phyloP scores from a whole-genome alignment of 2,113 vertebrate species.

The Chunga burmeisteri region DNA sequence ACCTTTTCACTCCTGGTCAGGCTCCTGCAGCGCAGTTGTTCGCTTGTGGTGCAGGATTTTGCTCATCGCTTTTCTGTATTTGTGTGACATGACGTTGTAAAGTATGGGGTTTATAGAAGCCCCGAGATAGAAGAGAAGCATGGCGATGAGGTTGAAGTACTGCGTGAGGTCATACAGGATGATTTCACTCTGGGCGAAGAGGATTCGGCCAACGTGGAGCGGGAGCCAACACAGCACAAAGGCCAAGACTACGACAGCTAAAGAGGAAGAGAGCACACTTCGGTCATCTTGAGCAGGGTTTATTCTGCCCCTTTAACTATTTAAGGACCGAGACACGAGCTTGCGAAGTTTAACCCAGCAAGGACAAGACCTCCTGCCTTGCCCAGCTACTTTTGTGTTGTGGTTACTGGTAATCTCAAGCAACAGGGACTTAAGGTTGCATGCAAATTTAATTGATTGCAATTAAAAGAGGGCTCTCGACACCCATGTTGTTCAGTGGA shows the following conservation, averaged over 20 bases:
- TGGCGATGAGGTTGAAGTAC: conserved; percentile 23
- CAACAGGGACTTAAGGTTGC: neutral
- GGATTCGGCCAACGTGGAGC: neutral
- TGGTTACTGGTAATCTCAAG: no score
- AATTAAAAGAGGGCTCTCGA: neutral
- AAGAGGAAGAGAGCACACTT: neutral
- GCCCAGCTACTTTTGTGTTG: neutral
- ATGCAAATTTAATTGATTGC: neutral
- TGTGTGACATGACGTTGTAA: conserved; percentile 1
- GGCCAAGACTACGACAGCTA: neutral
- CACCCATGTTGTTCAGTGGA: no score
- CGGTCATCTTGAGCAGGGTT: neutral
- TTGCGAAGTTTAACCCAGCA: neutral
- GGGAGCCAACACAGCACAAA: conserved; percentile 45
- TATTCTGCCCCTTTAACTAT: neutral
- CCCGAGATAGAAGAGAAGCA: conserved; percentile 29
- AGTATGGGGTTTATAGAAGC: conserved; percentile 26
- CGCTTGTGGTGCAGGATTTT: neutral
- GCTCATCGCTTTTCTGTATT: neutral
- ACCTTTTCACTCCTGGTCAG: neutral
- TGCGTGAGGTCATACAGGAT: neutral
- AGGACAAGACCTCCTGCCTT: neutral
- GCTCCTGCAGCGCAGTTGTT: neutral
- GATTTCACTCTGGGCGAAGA: neutral
- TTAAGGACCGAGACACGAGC: neutral